phyloP scores from a whole-genome alignment of 2,888 invertebrate species.

The Parnassius orleans region DNA sequence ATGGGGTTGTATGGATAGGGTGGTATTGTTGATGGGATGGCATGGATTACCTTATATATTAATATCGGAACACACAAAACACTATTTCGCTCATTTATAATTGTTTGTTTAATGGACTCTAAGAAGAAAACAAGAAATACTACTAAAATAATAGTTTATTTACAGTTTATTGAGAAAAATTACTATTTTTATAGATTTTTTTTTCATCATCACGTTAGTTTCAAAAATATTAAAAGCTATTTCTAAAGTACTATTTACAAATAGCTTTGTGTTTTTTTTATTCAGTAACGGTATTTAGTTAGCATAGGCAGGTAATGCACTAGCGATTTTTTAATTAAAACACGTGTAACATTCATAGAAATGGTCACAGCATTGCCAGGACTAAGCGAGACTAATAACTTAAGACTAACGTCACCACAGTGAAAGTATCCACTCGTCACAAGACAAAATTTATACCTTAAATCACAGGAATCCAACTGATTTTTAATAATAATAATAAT shows the following conservation, averaged over 20 bases:
- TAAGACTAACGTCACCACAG: conserved; percentile 52
- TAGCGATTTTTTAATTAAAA: conserved; percentile 46
- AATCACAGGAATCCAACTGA: conserved; percentile 67
- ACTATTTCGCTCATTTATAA: too few relatives aligned
- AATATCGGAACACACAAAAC: too few relatives aligned
- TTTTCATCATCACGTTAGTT: conserved; percentile 47
- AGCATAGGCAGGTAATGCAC: conserved; percentile 42
- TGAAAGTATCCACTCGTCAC: conserved; percentile 53
- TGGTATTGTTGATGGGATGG: too few relatives aligned
- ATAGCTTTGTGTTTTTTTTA: conserved; percentile 53
- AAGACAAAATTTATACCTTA: conserved; percentile 62
- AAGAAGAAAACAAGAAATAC: conserved; percentile 48
- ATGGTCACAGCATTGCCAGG: conserved; percentile 38
- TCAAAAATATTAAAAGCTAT: conserved; percentile 65
- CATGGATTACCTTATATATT: too few relatives aligned
- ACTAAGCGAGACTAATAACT: conserved; percentile 49
- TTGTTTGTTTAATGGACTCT: too few relatives aligned
- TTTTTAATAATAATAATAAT: conserved; percentile 42
- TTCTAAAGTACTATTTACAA: conserved; percentile 72
- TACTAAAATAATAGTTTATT: conserved; percentile 77
- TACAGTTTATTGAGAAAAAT: conserved; percentile 69
- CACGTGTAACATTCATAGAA: conserved; percentile 37
- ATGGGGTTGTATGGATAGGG: too few relatives aligned
- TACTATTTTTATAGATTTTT: conserved; percentile 69
- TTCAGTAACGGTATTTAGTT: conserved; percentile 30